phyloP scores from a whole-genome alignment of 2,113 vertebrate species.

The Symphodus melops region DNA sequence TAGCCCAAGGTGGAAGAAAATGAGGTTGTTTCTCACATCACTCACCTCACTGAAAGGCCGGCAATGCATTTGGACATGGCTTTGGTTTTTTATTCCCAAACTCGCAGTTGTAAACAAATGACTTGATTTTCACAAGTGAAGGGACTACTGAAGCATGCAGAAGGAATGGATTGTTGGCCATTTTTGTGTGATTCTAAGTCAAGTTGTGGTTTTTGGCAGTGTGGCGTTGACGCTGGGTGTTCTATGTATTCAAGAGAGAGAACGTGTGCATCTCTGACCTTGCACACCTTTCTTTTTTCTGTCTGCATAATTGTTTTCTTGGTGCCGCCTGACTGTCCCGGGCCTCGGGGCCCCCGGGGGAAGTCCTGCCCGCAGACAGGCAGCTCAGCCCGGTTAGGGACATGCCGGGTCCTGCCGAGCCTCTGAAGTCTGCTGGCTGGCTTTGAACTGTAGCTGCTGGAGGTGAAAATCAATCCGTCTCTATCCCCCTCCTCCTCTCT shows the following conservation, averaged over 20 bases:
- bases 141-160: background rate
- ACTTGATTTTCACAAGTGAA: slow-evolving; percentile 1
- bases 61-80: slow-evolving; percentile 18
- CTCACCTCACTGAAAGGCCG: slow-evolving; percentile 26
- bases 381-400: slow-evolving; percentile 77
- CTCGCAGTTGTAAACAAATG: background rate
- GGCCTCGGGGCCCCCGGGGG: slow-evolving; percentile 70
- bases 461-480: slow-evolving; percentile 82
- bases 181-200: background rate
- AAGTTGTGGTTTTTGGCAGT: background rate
- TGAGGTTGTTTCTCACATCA: slow-evolving; percentile 45
- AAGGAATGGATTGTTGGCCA: background rate
- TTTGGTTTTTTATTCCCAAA: slow-evolving; percentile 16
- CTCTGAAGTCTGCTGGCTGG: slow-evolving; percentile 81
- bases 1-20: slow-evolving; percentile 51
- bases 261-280: slow-evolving; percentile 37
- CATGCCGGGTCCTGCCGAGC: slow-evolving; percentile 81
- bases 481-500: slow-evolving; percentile 29
- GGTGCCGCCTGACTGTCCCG: slow-evolving; percentile 78
- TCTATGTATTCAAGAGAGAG: background rate
- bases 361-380: slow-evolving; percentile 83
- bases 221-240: background rate
- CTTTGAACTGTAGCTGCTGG: slow-evolving; percentile 82
- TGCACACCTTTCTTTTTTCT: slow-evolving; percentile 53
- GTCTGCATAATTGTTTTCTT: slow-evolving; percentile 80